Conservation (phyloP, 1,140 invertebrate genomes). For the Elymnias hypermnestra region DNA sequence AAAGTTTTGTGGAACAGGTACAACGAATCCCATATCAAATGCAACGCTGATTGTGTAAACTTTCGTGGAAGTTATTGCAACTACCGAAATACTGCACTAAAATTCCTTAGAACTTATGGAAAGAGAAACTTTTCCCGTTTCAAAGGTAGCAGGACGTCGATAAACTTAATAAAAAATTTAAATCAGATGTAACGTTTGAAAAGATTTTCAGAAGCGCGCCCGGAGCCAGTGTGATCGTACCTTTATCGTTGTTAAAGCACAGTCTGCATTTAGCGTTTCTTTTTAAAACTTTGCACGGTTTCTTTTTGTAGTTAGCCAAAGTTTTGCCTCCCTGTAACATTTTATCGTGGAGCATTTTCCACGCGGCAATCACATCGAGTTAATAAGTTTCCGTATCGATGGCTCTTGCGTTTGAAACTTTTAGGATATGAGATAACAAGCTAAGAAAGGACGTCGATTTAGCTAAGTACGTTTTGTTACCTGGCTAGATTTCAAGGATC, state of each 20-base stretch:
- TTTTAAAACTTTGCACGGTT: conserved; percentile 61
- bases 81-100: conserved; percentile 4
- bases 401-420: conserved; percentile 73
- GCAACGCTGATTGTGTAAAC: conserved; percentile 6
- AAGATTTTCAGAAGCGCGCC: conserved; percentile 14
- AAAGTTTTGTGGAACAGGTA: conserved; percentile 1
- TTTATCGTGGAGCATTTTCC: conserved; percentile 64
- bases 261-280: conserved; percentile 62
- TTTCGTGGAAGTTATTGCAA: conserved; percentile 2
- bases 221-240: conserved; percentile 17
- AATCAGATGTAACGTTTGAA: conserved; percentile 7
- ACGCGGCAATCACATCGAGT: conserved; percentile 69
- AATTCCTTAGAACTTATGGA: conserved; percentile 6
- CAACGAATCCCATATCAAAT: conserved; percentile 1
- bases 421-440: conserved; percentile 75
- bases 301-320: conserved; percentile 64
- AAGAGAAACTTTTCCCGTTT: neutral
- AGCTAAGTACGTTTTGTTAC: conserved; percentile 42
- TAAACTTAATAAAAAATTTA: conserved; percentile 13
- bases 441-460: conserved; percentile 66
- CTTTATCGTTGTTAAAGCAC: conserved; percentile 41
- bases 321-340: conserved; percentile 67
- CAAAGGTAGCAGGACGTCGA: neutral
- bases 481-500: neutral
- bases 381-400: conserved; percentile 74